Percentiles rank a stretch among this genome's conserved stretches.
Evolutionary conservation across 2,113 vertebrate genomes (phyloP).

Genomic region (Seriola rivoliana): DNA sequence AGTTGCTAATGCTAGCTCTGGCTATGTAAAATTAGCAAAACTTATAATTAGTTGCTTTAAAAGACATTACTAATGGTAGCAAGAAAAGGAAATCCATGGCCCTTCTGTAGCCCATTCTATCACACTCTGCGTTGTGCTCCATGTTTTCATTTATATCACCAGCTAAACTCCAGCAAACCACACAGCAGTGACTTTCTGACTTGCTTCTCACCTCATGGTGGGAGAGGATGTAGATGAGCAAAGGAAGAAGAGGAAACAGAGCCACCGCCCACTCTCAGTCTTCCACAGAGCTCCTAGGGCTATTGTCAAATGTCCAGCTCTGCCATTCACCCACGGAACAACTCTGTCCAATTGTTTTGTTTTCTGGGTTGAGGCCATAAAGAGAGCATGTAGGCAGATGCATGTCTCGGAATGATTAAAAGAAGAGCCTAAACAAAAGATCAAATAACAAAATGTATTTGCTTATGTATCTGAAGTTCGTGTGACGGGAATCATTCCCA

Average conservation of each 20-base stretch:
- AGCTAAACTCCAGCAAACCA: conserved; percentile 25
- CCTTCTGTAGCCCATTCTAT: neutral
- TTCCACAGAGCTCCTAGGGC: conserved; percentile 60
- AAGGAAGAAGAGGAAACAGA: conserved; percentile 72
- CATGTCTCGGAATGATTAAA: conserved; percentile 8
- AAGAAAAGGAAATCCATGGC: no score
- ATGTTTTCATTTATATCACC: neutral
- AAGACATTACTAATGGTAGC: neutral
- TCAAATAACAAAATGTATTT: neutral
- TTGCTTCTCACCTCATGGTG: conserved; percentile 70
- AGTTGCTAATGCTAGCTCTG: no score
- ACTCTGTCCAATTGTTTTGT: conserved; percentile 27
- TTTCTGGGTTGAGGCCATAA: conserved; percentile 26
- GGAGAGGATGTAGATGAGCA: conserved; percentile 73
- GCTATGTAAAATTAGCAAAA: no score
- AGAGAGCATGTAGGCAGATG: conserved; percentile 20
- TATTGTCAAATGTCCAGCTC: conserved; percentile 59
- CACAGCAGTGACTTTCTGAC: conserved; percentile 54
- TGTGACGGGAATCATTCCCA: neutral
- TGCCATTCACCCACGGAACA: conserved; percentile 45
- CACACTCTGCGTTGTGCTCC: neutral
- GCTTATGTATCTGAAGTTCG: neutral
- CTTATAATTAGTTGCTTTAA: no score
- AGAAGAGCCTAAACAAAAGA: conserved; percentile 10
- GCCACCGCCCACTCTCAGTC: conserved; percentile 72